Evolutionary conservation across 2,113 vertebrate genomes (phyloP), one percentile per base, ranked within the genome.

Genomic region (Ageneiosus marmoratus): DNA sequence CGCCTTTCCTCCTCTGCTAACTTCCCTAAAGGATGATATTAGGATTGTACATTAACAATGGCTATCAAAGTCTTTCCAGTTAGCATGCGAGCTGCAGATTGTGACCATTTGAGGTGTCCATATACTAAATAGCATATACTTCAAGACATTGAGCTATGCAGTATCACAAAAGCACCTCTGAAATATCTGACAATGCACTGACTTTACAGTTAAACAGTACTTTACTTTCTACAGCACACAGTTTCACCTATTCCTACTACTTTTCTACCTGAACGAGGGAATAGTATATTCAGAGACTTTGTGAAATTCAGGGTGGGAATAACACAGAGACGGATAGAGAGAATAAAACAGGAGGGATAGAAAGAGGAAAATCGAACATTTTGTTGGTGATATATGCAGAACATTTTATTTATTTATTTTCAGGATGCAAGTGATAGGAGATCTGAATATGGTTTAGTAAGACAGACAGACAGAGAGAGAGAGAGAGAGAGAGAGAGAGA

Each of bases 401-500:
- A 81, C 72, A 50, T 69, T 78, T 27, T 80, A 37, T 62, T 72
- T 67, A 27, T 32, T 37, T 74, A 34, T 80, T 58, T 79, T 73
- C 50, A 79, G 58, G 58, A 86, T 78, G 69, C 65, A 86, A 51
- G 32, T 78, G 41, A 78, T 48, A 79, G 34, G 5, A 82, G 63
- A 77, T 60, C 74, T 82, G 74, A 85, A 78, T 79, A 85, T 73
- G 63, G 44, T 63, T 70, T 72, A 70, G 74, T n/a, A n/a, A n/a
- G n/a, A 41, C n/a, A 78, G n/a, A 3, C 5, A 41, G 37, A 41
- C 3, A 41, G 37, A 83, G 56, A 50, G 20, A 62, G 50, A 81
- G 15, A 65, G 79, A 86, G 63, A 60, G 44, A 79, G 53, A 65
- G 51, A 73, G 29, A 63, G 80, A 67, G 60, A 79, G 60, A 65